These are phyloP conservation scores for Aramus guarauna DNA, from an alignment of 2,113 vertebrate species.

Conservation along the genomic window DNA sequence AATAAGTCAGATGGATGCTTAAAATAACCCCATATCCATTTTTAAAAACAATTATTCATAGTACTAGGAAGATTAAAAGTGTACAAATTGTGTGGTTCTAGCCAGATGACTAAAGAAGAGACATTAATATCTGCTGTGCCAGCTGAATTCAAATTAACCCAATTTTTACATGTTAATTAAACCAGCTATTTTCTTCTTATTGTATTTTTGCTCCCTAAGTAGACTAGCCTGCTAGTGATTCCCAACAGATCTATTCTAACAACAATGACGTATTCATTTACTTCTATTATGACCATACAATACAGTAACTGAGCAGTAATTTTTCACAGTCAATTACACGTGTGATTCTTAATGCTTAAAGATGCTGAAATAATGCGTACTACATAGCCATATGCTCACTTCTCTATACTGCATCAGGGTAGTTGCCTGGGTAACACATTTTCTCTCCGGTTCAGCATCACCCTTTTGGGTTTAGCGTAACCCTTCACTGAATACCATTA, in stretches of 20 bases:
- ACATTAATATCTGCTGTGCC: conserved; percentile 77
- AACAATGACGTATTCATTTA: conserved; percentile 94
- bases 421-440: conserved; percentile 91
- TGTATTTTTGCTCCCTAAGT: conserved; percentile 89
- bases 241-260: conserved; percentile 92
- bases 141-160: conserved; percentile 86
- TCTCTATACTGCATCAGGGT: conserved; percentile 81
- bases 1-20: conserved; percentile 32
- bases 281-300: conserved; percentile 93
- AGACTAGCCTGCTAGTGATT: conserved; percentile 87
- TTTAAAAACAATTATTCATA: conserved; percentile 57
- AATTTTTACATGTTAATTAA: conserved; percentile 88
- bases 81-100: conserved; percentile 55
- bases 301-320: conserved; percentile 95
- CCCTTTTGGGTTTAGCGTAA: conserved; percentile 81
- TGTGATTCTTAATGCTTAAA: conserved; percentile 88
- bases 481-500: conserved; percentile 95
- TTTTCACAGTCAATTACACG: conserved; percentile 94
- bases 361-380: conserved; percentile 90
- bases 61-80: conserved; percentile 52
- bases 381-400: conserved; percentile 86
- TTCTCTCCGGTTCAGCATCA: conserved; percentile 87
- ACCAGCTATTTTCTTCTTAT: conserved; percentile 88
- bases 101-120: conserved; percentile 61
- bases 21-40: conserved; percentile 51